Conservation (phyloP, 2,888 invertebrate species). For the Mycogona germanica region DNA sequence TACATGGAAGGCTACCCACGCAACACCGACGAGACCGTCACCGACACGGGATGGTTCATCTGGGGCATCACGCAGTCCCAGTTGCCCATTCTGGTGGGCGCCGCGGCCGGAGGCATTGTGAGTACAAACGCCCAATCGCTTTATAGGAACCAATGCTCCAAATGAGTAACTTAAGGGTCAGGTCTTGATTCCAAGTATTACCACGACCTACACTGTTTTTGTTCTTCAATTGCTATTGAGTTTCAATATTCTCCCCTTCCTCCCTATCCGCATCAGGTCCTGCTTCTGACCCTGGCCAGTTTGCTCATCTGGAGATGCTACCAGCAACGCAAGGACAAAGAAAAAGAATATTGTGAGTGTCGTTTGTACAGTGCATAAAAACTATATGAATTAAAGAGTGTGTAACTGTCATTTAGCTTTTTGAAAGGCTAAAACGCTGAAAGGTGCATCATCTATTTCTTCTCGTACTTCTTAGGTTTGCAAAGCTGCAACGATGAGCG, state of each 20-base stretch:
- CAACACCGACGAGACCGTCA: slow-evolving; percentile 10
- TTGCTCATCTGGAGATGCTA: slow-evolving; percentile 21
- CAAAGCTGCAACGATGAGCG: not conserved
- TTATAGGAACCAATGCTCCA: no score
- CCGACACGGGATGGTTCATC: slow-evolving; percentile 21
- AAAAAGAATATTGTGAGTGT: slow-evolving; percentile 19
- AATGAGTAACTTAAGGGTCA: no score
- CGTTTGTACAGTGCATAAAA: not conserved
- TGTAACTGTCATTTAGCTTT: not conserved
- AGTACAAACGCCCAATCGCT: no score
- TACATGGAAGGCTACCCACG: slow-evolving; percentile 14
- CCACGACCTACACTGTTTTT: no score
- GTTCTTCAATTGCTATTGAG: no score
- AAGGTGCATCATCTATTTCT: not conserved
- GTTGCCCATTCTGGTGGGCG: slow-evolving; percentile 20
- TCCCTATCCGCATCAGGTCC: no score
- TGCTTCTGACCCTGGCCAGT: slow-evolving; percentile 18
- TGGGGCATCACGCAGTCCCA: slow-evolving; percentile 21
- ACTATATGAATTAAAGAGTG: not conserved
- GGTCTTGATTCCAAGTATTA: no score
- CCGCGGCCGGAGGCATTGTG: slow-evolving; percentile 19
- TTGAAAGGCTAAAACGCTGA: not conserved
- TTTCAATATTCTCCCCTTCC: no score
- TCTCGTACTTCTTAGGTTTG: not conserved
- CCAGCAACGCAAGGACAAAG: slow-evolving; percentile 7